Conservation (phyloP, 1,140 invertebrate species). For the Anastrepha ludens region DNA sequence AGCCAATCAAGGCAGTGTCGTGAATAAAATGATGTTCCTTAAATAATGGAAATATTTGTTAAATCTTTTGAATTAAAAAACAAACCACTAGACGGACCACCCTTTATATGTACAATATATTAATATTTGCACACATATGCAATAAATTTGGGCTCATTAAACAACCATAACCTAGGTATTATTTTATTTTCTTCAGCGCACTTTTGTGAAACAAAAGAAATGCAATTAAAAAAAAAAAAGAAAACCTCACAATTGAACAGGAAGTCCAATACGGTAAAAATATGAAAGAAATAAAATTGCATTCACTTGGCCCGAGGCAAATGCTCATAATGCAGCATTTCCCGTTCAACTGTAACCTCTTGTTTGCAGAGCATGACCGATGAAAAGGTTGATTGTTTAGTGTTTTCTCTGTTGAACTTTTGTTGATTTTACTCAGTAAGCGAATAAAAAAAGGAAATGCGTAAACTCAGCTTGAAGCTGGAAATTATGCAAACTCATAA, state of each 20-base stretch:
- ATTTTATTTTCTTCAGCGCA: too few relatives aligned
- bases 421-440: conserved; percentile 16
- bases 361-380: not conserved
- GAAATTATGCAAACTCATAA: not conserved
- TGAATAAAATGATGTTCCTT: too few relatives aligned
- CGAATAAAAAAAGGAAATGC: conserved; percentile 14
- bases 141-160: too few relatives aligned
- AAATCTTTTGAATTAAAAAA: too few relatives aligned
- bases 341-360: conserved; percentile 42
- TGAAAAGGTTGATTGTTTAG: conserved; percentile 35
- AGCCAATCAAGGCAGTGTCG: too few relatives aligned
- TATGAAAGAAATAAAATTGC: conserved; percentile 32
- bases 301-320: not conserved
- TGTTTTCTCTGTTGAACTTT: not conserved
- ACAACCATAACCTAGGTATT: too few relatives aligned
- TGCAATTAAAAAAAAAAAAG: not conserved
- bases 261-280: conserved; percentile 34
- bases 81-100: too few relatives aligned
- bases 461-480: not conserved
- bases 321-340: not conserved
- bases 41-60: too few relatives aligned
- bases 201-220: not conserved
- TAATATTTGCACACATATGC: too few relatives aligned
- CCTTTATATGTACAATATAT: too few relatives aligned
- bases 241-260: conserved; percentile 28